These are phyloP conservation scores for Parasteatoda tepidariorum DNA, from an alignment of 1,140 invertebrate species.

Conservation along the genomic window DNA sequence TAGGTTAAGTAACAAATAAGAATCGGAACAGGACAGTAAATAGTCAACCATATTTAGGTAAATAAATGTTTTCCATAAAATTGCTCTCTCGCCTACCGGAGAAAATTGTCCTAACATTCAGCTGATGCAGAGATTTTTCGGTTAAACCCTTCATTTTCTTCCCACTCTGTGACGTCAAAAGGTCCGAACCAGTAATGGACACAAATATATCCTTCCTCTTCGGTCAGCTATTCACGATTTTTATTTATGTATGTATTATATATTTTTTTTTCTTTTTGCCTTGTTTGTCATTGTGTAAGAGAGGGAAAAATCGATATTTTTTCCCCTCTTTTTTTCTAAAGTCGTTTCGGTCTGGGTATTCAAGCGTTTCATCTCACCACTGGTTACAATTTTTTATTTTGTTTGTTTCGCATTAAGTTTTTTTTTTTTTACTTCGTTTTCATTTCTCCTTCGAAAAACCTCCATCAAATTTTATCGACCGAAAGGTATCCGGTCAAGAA, in stretches of 20 bases:
- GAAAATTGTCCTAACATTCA: neutral
- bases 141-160: neutral
- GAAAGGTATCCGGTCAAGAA: constrained; percentile 31
- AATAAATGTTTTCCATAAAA: neutral
- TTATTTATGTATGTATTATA: constrained; percentile 57
- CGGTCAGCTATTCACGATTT: constrained; percentile 33
- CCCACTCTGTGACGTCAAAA: constrained; percentile 25
- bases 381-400: neutral
- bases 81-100: neutral
- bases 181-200: constrained; percentile 42
- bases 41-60: neutral
- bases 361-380: constrained; percentile 51
- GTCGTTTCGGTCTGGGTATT: constrained; percentile 29
- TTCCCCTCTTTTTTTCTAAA: constrained; percentile 1
- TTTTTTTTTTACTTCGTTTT: constrained; percentile 19
- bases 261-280: constrained; percentile 13
- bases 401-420: neutral
- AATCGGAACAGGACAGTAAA: neutral
- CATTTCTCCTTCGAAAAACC: constrained; percentile 1
- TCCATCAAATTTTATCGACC: constrained; percentile 53
- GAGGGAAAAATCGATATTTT: neutral
- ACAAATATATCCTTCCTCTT: constrained; percentile 2
- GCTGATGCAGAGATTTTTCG: neutral
- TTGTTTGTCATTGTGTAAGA: constrained; percentile 22
- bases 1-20: no score